These are phyloP conservation scores for Penaeus japonicus DNA, from an alignment of 1,140 invertebrate species.

Conservation along the genomic window DNA sequence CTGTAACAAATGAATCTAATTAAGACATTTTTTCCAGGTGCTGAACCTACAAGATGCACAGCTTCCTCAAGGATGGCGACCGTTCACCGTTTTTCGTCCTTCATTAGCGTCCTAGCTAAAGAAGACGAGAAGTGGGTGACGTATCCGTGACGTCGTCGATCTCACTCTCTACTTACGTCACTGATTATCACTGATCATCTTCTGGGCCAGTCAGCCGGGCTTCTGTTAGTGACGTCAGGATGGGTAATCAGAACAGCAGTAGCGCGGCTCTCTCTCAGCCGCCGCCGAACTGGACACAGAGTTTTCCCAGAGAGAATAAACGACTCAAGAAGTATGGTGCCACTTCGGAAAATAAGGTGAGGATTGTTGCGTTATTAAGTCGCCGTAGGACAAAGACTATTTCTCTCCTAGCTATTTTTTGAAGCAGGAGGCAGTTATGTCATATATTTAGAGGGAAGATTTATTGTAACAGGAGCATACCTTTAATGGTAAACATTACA, in stretches of 20 bases:
- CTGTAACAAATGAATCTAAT: too few relatives aligned
- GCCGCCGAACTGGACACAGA: constrained; percentile 50
- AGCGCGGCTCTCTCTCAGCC: constrained; percentile 20
- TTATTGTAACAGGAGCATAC: not conserved
- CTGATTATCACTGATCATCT: not conserved
- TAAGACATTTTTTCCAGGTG: too few relatives aligned
- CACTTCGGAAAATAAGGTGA: constrained; percentile 50
- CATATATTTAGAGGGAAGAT: not conserved
- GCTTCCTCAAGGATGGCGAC: too few relatives aligned
- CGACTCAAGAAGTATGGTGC: constrained; percentile 54
- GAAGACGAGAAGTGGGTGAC: too few relatives aligned
- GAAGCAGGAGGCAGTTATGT: too few relatives aligned
- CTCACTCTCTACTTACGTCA: not conserved
- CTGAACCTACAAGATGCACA: too few relatives aligned
- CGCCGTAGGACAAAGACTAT: not conserved
- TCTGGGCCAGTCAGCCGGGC: not conserved
- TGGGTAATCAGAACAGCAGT: constrained; percentile 56
- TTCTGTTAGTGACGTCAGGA: not conserved
- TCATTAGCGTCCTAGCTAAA: too few relatives aligned
- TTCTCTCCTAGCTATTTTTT: too few relatives aligned
- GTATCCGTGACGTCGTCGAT: too few relatives aligned
- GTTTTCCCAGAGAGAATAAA: constrained; percentile 52
- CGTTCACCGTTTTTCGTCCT: too few relatives aligned
- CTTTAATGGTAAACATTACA: not conserved
- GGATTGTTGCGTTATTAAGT: not conserved